These are phyloP conservation scores for Phylloscopus whistleri DNA, from an alignment of 2,113 vertebrate genomes.

Conservation along the genomic window DNA sequence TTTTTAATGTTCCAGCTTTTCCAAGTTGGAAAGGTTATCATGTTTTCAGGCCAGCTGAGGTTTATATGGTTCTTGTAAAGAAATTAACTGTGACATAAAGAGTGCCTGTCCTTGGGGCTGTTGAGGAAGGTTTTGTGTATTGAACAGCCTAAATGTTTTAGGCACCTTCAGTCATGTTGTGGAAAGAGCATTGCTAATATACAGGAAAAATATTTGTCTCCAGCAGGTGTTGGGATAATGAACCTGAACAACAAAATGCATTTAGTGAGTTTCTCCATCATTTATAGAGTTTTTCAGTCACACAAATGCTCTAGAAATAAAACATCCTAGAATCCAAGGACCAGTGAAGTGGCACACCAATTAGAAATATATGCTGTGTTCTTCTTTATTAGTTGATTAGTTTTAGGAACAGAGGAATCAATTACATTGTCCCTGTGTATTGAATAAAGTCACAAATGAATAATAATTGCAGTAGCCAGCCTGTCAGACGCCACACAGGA, in stretches of 20 bases:
- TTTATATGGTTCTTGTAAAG: not conserved
- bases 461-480: constrained; percentile 7
- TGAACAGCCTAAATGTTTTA: not conserved
- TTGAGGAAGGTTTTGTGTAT: not conserved
- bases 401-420: constrained; percentile 17
- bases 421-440: not conserved
- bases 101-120: not conserved
- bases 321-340: not conserved
- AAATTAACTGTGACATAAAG: not conserved
- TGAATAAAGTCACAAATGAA: not conserved
- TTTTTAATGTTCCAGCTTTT: not conserved
- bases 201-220: not conserved
- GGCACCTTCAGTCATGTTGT: not conserved
- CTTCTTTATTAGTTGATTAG: not conserved
- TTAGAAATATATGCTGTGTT: not conserved
- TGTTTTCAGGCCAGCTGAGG: not conserved
- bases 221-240: not conserved
- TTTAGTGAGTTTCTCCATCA: not conserved
- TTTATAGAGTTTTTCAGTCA: not conserved
- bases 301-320: not conserved
- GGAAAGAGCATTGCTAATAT: not conserved
- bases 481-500: not conserved
- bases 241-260: not conserved
- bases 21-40: not conserved
- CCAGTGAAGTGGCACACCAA: not conserved